Evolutionary conservation across 2,888 invertebrate genomes (phyloP).

Genomic region (Eristalis arbustorum): DNA sequence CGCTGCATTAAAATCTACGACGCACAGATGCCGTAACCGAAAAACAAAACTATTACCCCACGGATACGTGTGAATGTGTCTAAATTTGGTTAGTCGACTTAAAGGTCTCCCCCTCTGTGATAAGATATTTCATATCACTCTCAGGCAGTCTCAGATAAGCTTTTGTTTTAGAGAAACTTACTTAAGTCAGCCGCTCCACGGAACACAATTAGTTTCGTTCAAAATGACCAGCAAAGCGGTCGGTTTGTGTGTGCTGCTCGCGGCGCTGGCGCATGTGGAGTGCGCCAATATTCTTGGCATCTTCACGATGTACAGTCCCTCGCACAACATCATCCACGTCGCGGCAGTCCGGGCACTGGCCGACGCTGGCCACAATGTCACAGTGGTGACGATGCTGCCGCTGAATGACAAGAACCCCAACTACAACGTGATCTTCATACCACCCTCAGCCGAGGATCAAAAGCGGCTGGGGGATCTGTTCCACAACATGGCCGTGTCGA

Average conservation of each 20-base stretch:
- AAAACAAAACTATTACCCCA: not conserved
- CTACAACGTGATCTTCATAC: slow-evolving; percentile 75
- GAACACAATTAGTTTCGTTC: not conserved
- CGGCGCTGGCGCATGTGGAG: not conserved
- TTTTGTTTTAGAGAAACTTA: not conserved
- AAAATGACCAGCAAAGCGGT: not conserved
- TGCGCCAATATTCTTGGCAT: slow-evolving; percentile 42
- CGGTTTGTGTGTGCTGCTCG: not conserved
- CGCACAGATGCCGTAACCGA: not conserved
- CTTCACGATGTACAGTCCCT: slow-evolving; percentile 53
- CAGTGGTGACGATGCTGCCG: slow-evolving; percentile 70
- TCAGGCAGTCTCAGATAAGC: not conserved
- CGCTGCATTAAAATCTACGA: no score
- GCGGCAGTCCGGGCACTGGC: slow-evolving; percentile 55
- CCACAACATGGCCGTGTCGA: slow-evolving; percentile 70
- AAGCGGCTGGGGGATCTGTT: slow-evolving; percentile 70
- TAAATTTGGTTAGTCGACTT: no score
- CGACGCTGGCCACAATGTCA: slow-evolving; percentile 71
- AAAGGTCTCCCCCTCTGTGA: not conserved
- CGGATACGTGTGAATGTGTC: not conserved
- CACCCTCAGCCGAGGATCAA: slow-evolving; percentile 71
- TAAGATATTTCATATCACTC: not conserved
- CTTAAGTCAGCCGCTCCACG: not conserved
- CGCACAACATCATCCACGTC: slow-evolving; percentile 71
- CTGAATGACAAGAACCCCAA: slow-evolving; percentile 76